Conservation (phyloP, 1,140 invertebrate species). For the Archivesica marissinica region DNA sequence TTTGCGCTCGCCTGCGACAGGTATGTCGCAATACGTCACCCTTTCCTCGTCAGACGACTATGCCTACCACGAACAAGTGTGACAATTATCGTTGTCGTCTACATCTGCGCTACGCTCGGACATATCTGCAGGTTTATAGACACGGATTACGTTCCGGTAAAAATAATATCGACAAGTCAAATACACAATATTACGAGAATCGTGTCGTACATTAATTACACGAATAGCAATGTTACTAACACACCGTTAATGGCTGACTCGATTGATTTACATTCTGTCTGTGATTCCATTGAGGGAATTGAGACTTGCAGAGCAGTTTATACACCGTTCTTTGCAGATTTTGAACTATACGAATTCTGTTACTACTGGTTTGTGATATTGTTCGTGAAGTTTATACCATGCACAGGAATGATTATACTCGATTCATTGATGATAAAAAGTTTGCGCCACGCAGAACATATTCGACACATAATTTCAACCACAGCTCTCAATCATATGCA, state of each 20-base stretch:
- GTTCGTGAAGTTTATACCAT: slow-evolving; percentile 59
- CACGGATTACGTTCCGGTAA: slow-evolving; percentile 48
- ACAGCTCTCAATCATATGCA: background rate
- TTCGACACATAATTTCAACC: slow-evolving; percentile 19
- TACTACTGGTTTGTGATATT: slow-evolving; percentile 60
- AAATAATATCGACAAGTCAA: slow-evolving; percentile 19
- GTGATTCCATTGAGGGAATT: slow-evolving; percentile 2
- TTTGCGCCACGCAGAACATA: slow-evolving; percentile 27
- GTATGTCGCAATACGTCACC: slow-evolving; percentile 29
- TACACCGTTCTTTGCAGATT: slow-evolving; percentile 22
- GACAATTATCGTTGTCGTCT: background rate
- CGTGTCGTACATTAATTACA: background rate
- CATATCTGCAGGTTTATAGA: slow-evolving; percentile 56
- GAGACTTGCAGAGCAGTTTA: slow-evolving; percentile 50
- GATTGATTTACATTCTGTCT: background rate
- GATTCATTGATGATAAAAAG: slow-evolving; percentile 40
- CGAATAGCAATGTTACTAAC: background rate
- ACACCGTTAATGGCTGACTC: too few species aligned
- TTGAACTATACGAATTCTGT: slow-evolving; percentile 49
- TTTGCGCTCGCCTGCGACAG: slow-evolving; percentile 40
- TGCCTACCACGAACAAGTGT: slow-evolving; percentile 42
- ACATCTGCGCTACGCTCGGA: slow-evolving; percentile 27
- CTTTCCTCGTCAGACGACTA: slow-evolving; percentile 22
- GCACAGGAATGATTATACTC: slow-evolving; percentile 22
- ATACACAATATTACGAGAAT: background rate